Conservation (phyloP, 1,140 invertebrate genomes). For the Lepidurus apus region DNA sequence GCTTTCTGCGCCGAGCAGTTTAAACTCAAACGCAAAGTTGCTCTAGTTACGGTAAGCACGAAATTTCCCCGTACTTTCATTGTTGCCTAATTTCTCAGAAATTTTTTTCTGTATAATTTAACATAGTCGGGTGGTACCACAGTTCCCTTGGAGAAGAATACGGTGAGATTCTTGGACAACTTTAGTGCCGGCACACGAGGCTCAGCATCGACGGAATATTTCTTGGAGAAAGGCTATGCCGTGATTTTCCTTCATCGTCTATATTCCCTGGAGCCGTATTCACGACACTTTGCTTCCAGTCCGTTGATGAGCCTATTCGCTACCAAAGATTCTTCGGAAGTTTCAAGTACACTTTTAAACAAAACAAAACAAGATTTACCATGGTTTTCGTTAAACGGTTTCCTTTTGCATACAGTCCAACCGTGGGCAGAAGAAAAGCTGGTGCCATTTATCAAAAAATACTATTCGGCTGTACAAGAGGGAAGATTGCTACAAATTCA, state of each 20-base stretch:
- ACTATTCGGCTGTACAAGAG: background rate
- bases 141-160: constrained; percentile 92
- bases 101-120: constrained; percentile 35
- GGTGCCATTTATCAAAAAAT: background rate
- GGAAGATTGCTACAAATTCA: constrained; percentile 59
- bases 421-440: background rate
- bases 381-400: too few relatives aligned
- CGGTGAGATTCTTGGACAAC: constrained; percentile 96
- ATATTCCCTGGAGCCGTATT: constrained; percentile 84
- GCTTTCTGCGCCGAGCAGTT: constrained; percentile 62
- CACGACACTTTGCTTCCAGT: constrained; percentile 70
- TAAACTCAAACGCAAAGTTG: constrained; percentile 58
- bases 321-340: background rate
- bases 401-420: constrained; percentile 37
- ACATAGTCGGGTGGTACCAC: constrained; percentile 90
- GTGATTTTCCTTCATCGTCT: constrained; percentile 59
- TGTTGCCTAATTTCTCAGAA: constrained; percentile 33
- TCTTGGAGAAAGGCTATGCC: constrained; percentile 63
- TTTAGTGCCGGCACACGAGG: constrained; percentile 95
- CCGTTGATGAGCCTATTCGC: constrained; percentile 55
- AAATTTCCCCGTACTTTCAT: constrained; percentile 29
- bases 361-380: too few relatives aligned
- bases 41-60: constrained; percentile 64
- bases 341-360: constrained; percentile 28
- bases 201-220: constrained; percentile 90